These are phyloP conservation scores for Miniopterus natalensis DNA, from an alignment of 2,113 vertebrate species.

Conservation along the genomic window DNA sequence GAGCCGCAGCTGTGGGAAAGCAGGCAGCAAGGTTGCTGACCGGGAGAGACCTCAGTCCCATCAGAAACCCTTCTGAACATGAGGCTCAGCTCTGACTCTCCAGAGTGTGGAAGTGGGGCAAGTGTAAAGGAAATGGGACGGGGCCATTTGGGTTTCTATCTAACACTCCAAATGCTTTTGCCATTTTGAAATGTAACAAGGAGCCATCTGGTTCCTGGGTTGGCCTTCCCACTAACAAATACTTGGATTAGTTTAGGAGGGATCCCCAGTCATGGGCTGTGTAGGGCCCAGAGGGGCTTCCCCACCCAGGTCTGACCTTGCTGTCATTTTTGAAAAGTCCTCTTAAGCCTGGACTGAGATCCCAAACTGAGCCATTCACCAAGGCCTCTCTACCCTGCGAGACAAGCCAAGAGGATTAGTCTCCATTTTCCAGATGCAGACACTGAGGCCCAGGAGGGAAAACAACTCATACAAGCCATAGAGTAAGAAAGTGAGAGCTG, in stretches of 20 bases:
- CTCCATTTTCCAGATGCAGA: background rate
- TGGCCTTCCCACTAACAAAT: background rate
- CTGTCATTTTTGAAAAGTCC: background rate
- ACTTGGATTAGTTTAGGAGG: background rate
- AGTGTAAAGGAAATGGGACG: background rate
- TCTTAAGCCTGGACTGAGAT: background rate
- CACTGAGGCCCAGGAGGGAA: background rate
- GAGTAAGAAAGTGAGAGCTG: background rate
- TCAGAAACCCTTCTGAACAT: background rate
- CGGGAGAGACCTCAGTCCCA: background rate
- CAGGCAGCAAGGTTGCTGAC: background rate
- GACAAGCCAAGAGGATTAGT: background rate
- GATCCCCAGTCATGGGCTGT: background rate
- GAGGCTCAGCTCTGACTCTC: background rate
- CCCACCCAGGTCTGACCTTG: background rate
- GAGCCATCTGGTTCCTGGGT: background rate
- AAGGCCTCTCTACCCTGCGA: background rate
- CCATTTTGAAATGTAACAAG: background rate
- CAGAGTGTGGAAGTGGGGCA: background rate
- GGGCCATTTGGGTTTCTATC: background rate
- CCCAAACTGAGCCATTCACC: background rate
- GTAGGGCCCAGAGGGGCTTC: background rate
- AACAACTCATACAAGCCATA: background rate
- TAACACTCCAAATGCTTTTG: background rate
- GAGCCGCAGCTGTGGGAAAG: background rate